A percentile compares a stretch with the other conserved stretches of the same genome.
phyloP scores from a whole-genome alignment of 1,140 invertebrate genomes.

The Lucilia cuprina region DNA sequence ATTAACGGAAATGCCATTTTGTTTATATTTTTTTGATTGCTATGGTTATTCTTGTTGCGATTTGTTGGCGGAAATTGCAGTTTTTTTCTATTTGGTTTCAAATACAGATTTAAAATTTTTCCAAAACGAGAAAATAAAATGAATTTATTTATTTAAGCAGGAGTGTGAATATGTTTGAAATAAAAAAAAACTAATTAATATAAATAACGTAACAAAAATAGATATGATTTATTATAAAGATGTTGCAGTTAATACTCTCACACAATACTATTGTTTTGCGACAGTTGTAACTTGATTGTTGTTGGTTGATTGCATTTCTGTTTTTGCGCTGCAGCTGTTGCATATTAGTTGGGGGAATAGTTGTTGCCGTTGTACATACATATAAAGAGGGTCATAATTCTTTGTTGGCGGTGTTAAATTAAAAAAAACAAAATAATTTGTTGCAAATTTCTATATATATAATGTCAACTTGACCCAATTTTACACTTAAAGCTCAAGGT shows the following conservation, averaged over 20 bases:
- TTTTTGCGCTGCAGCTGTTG: too few species aligned
- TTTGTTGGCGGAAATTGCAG: constrained; percentile 21
- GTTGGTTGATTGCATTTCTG: too few species aligned
- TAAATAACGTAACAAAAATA: background rate
- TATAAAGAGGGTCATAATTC: background rate
- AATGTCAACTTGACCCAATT: constrained; percentile 7
- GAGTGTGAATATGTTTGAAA: background rate
- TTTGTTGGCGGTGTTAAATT: background rate
- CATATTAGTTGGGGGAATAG: constrained; percentile 3
- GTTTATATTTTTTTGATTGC: background rate
- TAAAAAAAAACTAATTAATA: background rate
- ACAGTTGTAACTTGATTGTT: too few species aligned
- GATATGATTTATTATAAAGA: background rate
- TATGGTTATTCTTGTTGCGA: background rate
- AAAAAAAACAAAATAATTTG: too few species aligned
- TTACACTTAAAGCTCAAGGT: background rate
- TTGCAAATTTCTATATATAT: background rate
- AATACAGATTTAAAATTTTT: background rate
- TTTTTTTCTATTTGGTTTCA: constrained; percentile 13
- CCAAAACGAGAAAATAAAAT: background rate
- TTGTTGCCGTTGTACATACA: background rate
- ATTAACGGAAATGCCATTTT: constrained; percentile 32
- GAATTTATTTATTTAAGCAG: background rate
- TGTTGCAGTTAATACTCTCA: background rate
- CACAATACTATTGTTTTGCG: too few species aligned